Conservation (phyloP, 2,113 vertebrate species). For the Caretta caretta region DNA sequence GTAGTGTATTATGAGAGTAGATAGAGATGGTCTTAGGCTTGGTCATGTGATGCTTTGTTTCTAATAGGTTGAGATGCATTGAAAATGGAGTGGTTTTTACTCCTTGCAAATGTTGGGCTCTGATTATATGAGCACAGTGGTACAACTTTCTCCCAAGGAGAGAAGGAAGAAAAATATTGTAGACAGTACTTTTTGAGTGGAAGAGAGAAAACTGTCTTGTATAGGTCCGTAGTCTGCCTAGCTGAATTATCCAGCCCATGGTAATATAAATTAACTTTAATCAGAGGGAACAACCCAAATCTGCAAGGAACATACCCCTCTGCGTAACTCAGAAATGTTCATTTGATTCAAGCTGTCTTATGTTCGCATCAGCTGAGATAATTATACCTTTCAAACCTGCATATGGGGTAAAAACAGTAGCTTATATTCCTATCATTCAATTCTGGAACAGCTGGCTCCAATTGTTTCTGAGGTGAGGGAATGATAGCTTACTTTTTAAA, state of each 20-base stretch:
- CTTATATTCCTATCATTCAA: neutral
- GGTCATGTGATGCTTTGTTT: slow-evolving; percentile 26
- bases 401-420: neutral
- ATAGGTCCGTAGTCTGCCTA: neutral
- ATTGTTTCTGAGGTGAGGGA: neutral
- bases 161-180: neutral
- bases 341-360: neutral
- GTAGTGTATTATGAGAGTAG: slow-evolving; percentile 63
- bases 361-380: neutral
- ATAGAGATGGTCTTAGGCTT: slow-evolving; percentile 29
- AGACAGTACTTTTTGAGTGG: neutral
- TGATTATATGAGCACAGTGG: neutral
- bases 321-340: neutral
- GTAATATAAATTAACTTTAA: slow-evolving; percentile 19
- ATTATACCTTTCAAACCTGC: neutral
- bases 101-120: neutral
- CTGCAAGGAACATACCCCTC: neutral
- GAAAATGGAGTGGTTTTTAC: neutral
- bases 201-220: neutral
- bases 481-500: neutral
- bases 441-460: neutral
- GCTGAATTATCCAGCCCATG: neutral
- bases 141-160: neutral
- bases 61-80: neutral
- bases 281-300: neutral